A percentile compares a stretch with the other conserved stretches of the same genome.
Conservation (phyloP, 1,140 invertebrate species). For the Gryon sp. region DNA sequence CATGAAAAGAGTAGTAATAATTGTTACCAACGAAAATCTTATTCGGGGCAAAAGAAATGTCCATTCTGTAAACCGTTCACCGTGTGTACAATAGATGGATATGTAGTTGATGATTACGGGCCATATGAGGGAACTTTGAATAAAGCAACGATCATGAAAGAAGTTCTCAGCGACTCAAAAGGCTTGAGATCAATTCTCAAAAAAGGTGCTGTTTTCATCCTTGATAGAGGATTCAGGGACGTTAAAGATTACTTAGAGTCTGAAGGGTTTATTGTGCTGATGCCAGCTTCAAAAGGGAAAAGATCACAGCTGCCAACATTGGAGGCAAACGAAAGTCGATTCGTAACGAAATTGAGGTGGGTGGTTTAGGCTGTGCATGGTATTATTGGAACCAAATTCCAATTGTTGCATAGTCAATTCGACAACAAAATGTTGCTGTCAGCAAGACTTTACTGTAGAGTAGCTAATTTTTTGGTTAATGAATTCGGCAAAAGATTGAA, state of each 20-base stretch:
- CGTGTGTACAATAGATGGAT: not conserved
- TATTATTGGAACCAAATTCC: not conserved
- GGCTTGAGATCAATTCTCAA: not conserved
- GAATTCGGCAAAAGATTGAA: not conserved
- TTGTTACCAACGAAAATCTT: too few species aligned
- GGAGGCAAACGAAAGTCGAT: not conserved
- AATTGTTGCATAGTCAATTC: slow-evolving; percentile 1
- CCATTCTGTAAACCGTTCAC: too few species aligned
- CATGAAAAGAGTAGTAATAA: too few species aligned
- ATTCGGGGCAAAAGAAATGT: too few species aligned
- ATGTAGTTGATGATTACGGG: not conserved
- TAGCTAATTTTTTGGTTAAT: not conserved
- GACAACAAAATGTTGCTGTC: not conserved
- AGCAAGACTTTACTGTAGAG: not conserved
- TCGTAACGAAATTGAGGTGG: slow-evolving; percentile 3
- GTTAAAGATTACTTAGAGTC: slow-evolving; percentile 1
- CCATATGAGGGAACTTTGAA: not conserved
- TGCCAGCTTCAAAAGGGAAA: slow-evolving; percentile 5
- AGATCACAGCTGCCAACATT: not conserved
- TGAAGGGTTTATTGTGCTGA: slow-evolving; percentile 3
- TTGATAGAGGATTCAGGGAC: not conserved
- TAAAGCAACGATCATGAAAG: not conserved
- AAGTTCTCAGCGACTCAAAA: not conserved
- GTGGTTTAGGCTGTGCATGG: not conserved
- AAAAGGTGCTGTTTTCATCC: slow-evolving; percentile 5